Evolutionary conservation across 2,888 invertebrate species (phyloP), one percentile per base, ranked within the genome.

Genomic region (Callimorpha dominula): DNA sequence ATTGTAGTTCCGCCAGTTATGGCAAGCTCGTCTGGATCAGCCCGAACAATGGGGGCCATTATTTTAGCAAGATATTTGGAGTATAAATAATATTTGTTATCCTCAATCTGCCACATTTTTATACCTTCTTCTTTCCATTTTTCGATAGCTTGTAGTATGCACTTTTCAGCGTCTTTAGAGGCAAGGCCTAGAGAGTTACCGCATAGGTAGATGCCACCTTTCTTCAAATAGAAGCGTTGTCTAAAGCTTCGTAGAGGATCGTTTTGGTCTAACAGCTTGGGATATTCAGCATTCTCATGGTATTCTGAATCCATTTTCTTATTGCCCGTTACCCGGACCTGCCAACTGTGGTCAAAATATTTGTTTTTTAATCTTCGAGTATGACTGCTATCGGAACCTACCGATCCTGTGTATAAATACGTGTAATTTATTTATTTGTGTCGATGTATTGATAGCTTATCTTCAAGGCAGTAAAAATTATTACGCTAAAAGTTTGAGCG

Each of bases 161-260:
- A 78, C 67, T 90, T 85, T 77, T 93, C 93, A 0, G 94, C 90
- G 68, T 94, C 94, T 75, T 87, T 92, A 0, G 92, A 92, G 7
- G 92, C 91, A 6, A 94, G 83, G 4, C 95, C 95, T n/a, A 95
- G 76, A 0, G 94, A 93, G 77, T 94, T 94, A 0, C 95, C 95
- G 70, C 93, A 93, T 89, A 95, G 87, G 82, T 95, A 94, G 42
- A 93, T 92, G 0, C 79, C 81, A 1, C 84, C 90, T 79, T 92
- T 82, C 43, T 88, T 91, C 50, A 91, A 52, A 73, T 89, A 92
- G 79, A 94, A 95, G n/a, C 92, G 86, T 17, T 88, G 85, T 57
- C 90, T 86, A 70, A 93, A 91, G 69, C 88, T 89, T 0, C 91
- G 89, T 6, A 95, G 81, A 17, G 80, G 80, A 76, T 95, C 94